Conservation (phyloP, 2,888 invertebrate genomes). For the Fabriciana adippe region DNA sequence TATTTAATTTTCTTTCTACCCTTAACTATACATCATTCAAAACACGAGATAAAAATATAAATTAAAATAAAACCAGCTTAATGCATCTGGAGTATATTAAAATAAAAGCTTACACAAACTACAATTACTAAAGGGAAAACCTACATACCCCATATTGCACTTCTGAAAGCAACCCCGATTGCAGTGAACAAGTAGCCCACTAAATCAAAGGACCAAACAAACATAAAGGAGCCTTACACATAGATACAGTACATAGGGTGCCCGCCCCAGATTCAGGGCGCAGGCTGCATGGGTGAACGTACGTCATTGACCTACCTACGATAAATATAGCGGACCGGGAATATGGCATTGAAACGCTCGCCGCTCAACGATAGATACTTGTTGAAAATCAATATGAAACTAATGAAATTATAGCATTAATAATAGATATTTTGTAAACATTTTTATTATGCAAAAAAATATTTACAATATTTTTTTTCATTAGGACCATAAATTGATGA, state of each 20-base stretch:
- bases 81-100: neutral
- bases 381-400: constrained; percentile 16
- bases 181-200: constrained; percentile 10
- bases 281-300: constrained; percentile 70
- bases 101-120: neutral
- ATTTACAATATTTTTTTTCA: neutral
- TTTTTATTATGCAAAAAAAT: neutral
- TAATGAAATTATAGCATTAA: neutral
- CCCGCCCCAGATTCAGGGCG: constrained; percentile 69
- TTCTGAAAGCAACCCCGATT: constrained; percentile 21
- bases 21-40: too few species aligned
- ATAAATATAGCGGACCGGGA: constrained; percentile 67
- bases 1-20: too few species aligned
- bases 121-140: neutral
- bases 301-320: constrained; percentile 75
- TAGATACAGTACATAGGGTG: constrained; percentile 45
- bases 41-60: too few species aligned
- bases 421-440: neutral
- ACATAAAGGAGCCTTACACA: constrained; percentile 32
- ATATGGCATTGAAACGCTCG: constrained; percentile 69
- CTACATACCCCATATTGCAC: neutral
- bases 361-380: constrained; percentile 37
- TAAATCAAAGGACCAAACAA: constrained; percentile 30
- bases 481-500: too few species aligned
- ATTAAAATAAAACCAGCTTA: too few species aligned